These are phyloP conservation scores for Pachyramphus minor DNA, from an alignment of 2,113 vertebrate genomes.

Conservation along the genomic window DNA sequence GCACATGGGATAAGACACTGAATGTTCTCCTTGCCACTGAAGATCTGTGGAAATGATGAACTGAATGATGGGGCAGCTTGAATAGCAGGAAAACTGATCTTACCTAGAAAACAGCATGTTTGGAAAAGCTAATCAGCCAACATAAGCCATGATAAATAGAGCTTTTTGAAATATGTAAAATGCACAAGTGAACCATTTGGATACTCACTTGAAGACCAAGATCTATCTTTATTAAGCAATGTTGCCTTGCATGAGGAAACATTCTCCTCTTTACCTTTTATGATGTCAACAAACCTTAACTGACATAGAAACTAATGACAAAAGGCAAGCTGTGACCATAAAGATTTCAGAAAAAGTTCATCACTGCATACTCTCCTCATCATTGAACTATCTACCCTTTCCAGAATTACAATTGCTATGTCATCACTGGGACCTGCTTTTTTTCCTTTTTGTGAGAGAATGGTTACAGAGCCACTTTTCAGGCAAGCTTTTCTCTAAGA, in stretches of 20 bases:
- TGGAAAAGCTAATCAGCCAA: background rate
- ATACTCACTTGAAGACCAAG: background rate
- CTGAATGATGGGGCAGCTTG: conserved; percentile 97
- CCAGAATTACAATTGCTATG: background rate
- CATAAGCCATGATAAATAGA: background rate
- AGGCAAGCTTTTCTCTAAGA: background rate
- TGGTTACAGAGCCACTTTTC: background rate
- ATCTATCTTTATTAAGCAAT: background rate
- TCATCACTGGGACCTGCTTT: background rate
- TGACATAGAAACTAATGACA: background rate
- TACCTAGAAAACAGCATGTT: conserved; percentile 76
- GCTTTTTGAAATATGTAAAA: background rate
- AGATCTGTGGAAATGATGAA: conserved; percentile 93
- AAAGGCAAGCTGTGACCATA: background rate
- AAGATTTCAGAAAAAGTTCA: background rate
- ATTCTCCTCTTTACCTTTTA: background rate
- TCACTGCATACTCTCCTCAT: background rate
- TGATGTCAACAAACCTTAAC: background rate
- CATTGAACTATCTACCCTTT: background rate
- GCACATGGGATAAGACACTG: conserved; percentile 97
- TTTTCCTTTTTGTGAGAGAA: background rate
- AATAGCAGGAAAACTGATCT: conserved; percentile 96
- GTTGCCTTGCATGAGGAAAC: background rate
- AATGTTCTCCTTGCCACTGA: conserved; percentile 81
- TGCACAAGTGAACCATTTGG: background rate